A percentile compares a stretch with the other conserved stretches of the same genome.
These are phyloP conservation scores for Tryphoninae sp. DNA, from an alignment of 2,888 invertebrate genomes.

Conservation along the genomic window DNA sequence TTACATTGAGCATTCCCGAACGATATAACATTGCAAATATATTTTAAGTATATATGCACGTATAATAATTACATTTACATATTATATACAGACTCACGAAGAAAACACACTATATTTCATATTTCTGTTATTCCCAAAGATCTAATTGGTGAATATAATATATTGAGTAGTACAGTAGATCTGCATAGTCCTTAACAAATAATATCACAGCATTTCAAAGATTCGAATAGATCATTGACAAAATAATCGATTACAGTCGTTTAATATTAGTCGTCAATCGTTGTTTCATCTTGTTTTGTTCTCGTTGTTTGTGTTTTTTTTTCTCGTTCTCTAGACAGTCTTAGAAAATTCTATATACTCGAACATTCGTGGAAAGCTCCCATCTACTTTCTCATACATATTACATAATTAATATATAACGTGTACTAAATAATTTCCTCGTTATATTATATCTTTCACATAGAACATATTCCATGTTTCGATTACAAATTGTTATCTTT, in stretches of 20 bases:
- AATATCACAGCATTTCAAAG: constrained; percentile 65
- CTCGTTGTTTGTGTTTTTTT: constrained; percentile 11
- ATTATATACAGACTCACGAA: constrained; percentile 41
- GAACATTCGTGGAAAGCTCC: constrained; percentile 3
- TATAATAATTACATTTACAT: constrained; percentile 5
- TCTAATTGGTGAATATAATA: constrained; percentile 19
- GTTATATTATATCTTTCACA: background rate
- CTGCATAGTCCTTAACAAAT: constrained; percentile 50
- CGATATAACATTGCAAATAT: constrained; percentile 37
- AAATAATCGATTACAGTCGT: constrained; percentile 32
- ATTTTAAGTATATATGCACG: constrained; percentile 1
- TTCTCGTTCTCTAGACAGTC: constrained; percentile 36
- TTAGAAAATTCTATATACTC: constrained; percentile 35
- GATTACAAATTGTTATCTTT: constrained; percentile 1
- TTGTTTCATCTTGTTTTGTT: constrained; percentile 10
- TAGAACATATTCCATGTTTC: background rate
- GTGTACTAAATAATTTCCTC: background rate
- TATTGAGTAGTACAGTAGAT: constrained; percentile 18
- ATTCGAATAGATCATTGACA: constrained; percentile 44
- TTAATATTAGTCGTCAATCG: constrained; percentile 5
- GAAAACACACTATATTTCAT: constrained; percentile 31
- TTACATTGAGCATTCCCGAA: constrained; percentile 51
- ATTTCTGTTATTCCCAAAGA: constrained; percentile 21
- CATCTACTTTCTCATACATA: background rate
- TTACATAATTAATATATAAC: constrained; percentile 5